Percentiles rank a stretch among this genome's conserved stretches.
These are phyloP conservation scores for Lordiphosa andalusiaca DNA, from an alignment of 2,888 invertebrate genomes.

Conservation along the genomic window DNA sequence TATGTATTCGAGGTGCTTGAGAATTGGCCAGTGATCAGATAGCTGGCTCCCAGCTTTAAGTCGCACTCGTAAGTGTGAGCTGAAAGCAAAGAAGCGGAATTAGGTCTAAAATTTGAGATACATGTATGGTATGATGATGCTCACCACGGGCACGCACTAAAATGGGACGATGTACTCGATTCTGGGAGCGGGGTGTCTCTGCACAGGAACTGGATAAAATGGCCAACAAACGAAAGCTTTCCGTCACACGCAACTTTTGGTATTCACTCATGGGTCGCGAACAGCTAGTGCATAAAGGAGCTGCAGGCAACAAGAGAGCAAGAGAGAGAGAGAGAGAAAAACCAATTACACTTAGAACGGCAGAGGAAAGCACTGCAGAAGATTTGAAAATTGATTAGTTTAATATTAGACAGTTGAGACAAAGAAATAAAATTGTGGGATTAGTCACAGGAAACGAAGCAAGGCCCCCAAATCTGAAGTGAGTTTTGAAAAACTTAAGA, in stretches of 20 bases:
- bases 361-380: too few species aligned
- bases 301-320: conserved; percentile 39
- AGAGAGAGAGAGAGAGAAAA: too few species aligned
- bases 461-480: too few species aligned
- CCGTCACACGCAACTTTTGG: conserved; percentile 69
- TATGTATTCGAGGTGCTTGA: conserved; percentile 48
- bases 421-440: neutral
- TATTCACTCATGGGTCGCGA: conserved; percentile 75
- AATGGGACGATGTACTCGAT: conserved; percentile 61
- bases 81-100: conserved; percentile 1
- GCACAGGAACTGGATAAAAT: conserved; percentile 64
- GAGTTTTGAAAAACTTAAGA: too few species aligned
- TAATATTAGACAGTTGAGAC: too few species aligned
- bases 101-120: neutral
- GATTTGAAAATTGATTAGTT: too few species aligned
- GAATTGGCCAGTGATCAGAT: conserved; percentile 71
- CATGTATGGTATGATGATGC: neutral
- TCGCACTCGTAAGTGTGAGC: conserved; percentile 72
- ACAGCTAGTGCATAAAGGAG: conserved; percentile 72
- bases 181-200: conserved; percentile 58
- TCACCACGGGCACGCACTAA: conserved; percentile 65
- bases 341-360: neutral
- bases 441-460: too few species aligned
- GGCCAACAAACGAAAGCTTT: conserved; percentile 63
- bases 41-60: conserved; percentile 71